Evolutionary conservation across 2,888 invertebrate genomes (phyloP).

Genomic region (Perizoma affinitatum): DNA sequence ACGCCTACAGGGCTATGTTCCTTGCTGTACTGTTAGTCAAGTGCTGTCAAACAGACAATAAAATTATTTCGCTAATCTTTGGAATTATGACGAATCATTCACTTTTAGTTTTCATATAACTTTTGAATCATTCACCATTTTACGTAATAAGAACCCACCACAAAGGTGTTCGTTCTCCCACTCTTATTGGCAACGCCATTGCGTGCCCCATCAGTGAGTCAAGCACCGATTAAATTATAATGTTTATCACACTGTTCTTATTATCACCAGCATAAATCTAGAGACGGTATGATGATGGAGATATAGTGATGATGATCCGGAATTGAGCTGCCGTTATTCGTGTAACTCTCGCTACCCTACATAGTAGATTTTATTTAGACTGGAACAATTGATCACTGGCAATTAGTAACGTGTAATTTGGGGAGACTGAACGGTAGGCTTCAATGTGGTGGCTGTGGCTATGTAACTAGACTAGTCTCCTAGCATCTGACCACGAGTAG

Average conservation of each 20-base stretch:
- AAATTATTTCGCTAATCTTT: background rate
- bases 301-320: conserved; percentile 33
- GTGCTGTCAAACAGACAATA: background rate
- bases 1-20: no score
- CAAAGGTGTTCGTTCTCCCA: conserved; percentile 16
- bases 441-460: no score
- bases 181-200: conserved; percentile 46
- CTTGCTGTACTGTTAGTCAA: background rate
- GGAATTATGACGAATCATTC: background rate
- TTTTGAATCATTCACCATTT: background rate
- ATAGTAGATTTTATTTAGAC: conserved; percentile 11
- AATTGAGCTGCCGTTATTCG: conserved; percentile 18
- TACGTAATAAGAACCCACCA: conserved; percentile 7
- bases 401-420: no score
- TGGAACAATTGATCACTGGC: background rate
- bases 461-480: no score
- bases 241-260: conserved; percentile 45
- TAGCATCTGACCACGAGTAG: no score
- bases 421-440: no score
- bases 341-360: conserved; percentile 3
- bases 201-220: conserved; percentile 45
- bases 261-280: conserved; percentile 24
- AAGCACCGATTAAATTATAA: conserved; percentile 46
- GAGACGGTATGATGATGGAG: conserved; percentile 38
- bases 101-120: no score